phyloP scores from a whole-genome alignment of 1,140 invertebrate genomes.

The Cephus cinctus region DNA sequence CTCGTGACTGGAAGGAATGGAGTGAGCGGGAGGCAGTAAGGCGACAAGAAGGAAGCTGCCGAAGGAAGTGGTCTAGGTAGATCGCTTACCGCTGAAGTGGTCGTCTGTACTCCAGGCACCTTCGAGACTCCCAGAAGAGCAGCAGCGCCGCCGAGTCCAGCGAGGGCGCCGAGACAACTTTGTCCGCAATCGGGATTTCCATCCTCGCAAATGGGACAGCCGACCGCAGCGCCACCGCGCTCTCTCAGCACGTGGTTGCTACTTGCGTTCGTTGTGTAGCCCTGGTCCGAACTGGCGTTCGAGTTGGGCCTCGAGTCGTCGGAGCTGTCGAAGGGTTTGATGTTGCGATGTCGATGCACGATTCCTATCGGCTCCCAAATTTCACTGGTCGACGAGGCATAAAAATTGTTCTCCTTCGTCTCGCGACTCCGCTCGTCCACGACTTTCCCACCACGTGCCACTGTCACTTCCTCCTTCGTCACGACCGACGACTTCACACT shows the following conservation, averaged over 20 bases:
- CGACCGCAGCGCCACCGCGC: conserved; percentile 32
- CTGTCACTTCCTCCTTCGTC: conserved; percentile 72
- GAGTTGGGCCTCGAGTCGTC: conserved; percentile 52
- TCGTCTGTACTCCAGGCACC: conserved; percentile 35
- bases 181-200: conserved; percentile 37
- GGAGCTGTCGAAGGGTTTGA: conserved; percentile 51
- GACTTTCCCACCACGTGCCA: conserved; percentile 67
- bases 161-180: conserved; percentile 33
- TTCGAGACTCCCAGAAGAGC: conserved; percentile 17
- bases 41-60: no score
- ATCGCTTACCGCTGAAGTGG: conserved; percentile 52
- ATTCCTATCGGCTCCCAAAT: conserved; percentile 67
- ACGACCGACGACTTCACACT: conserved; percentile 73
- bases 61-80: no score
- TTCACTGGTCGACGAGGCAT: conserved; percentile 68
- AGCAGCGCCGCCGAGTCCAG: conserved; percentile 20
- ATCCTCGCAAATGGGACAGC: conserved; percentile 45
- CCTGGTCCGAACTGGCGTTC: conserved; percentile 53
- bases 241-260: conserved; percentile 42
- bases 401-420: conserved; percentile 73
- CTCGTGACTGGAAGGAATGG: no score
- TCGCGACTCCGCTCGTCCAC: conserved; percentile 72
- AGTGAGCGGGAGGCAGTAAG: no score
- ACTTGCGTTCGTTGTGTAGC: conserved; percentile 51
- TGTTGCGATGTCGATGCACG: conserved; percentile 48